phyloP scores from a whole-genome alignment of 2,113 vertebrate species.

The Misgurnus anguillicaudatus region DNA sequence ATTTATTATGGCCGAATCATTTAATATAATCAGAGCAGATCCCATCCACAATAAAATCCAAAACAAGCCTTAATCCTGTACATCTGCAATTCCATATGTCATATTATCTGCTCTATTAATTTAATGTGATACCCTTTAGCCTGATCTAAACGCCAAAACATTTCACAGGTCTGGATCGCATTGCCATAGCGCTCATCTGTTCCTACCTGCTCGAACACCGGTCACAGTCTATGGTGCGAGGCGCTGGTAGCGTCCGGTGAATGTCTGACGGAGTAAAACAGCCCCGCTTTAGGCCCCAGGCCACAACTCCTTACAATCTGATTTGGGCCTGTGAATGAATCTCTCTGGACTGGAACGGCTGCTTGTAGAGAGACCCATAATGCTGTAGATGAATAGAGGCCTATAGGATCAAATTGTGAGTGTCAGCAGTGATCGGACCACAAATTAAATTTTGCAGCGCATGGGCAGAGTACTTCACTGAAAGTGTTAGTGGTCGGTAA shows the following conservation, averaged over 20 bases:
- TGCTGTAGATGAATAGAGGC: constrained; percentile 47
- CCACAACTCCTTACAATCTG: constrained; percentile 29
- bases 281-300: not conserved
- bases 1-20: not conserved
- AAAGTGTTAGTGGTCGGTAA: too few species aligned
- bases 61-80: constrained; percentile 12
- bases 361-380: constrained; percentile 7
- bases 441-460: not conserved
- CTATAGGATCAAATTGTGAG: constrained; percentile 27
- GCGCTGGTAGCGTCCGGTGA: not conserved
- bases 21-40: not conserved
- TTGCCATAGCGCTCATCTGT: constrained; percentile 23
- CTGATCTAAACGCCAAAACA: constrained; percentile 28
- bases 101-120: constrained; percentile 27
- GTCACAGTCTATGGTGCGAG: not conserved
- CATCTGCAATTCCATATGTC: constrained; percentile 18
- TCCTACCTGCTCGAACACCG: constrained; percentile 12
- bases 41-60: not conserved
- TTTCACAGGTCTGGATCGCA: constrained; percentile 14
- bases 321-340: constrained; percentile 29
- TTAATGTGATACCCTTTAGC: constrained; percentile 22
- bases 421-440: constrained; percentile 23
- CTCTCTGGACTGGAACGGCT: not conserved
- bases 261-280: not conserved
- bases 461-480: not conserved